Evolutionary conservation across 1,140 invertebrate genomes (phyloP).

Genomic region (Stenopsyche tienmushanensis): DNA sequence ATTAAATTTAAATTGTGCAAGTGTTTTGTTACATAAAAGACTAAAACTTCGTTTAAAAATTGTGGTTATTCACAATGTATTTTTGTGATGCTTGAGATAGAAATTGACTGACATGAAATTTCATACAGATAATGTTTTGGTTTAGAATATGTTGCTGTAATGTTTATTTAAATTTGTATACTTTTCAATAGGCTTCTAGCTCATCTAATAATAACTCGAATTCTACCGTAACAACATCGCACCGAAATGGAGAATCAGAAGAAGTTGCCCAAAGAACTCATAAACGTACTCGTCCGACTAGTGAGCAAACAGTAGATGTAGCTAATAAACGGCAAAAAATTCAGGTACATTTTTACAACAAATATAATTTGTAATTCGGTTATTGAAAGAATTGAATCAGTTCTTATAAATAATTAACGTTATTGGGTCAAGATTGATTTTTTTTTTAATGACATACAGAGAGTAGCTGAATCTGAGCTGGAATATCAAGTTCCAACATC

Average conservation of each 20-base stretch:
- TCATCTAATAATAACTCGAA: slow-evolving; percentile 36
- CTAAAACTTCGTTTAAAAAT: too few relatives aligned
- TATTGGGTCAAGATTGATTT: neutral
- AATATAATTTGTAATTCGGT: too few relatives aligned
- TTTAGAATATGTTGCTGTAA: too few relatives aligned
- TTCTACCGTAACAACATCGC: slow-evolving; percentile 37
- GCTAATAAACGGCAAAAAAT: slow-evolving; percentile 44
- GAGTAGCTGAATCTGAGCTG: slow-evolving; percentile 47
- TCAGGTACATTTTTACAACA: slow-evolving; percentile 41
- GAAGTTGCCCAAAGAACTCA: slow-evolving; percentile 16
- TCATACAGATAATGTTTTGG: too few relatives aligned
- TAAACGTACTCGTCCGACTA: slow-evolving; percentile 21
- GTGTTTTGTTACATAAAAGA: too few relatives aligned
- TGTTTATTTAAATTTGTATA: too few relatives aligned
- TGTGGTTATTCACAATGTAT: too few relatives aligned
- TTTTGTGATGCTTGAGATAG: too few relatives aligned
- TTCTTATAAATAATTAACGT: neutral
- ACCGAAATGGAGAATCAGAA: neutral
- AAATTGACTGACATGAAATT: too few relatives aligned
- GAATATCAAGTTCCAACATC: slow-evolving; percentile 70
- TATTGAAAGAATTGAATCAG: neutral
- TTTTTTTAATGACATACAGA: slow-evolving; percentile 1
- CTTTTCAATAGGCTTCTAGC: slow-evolving; percentile 33
- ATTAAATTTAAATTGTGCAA: too few relatives aligned
- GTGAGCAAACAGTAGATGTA: slow-evolving; percentile 18